These are phyloP conservation scores for Silurus asotus DNA, from an alignment of 2,113 vertebrate species.

Conservation along the genomic window DNA sequence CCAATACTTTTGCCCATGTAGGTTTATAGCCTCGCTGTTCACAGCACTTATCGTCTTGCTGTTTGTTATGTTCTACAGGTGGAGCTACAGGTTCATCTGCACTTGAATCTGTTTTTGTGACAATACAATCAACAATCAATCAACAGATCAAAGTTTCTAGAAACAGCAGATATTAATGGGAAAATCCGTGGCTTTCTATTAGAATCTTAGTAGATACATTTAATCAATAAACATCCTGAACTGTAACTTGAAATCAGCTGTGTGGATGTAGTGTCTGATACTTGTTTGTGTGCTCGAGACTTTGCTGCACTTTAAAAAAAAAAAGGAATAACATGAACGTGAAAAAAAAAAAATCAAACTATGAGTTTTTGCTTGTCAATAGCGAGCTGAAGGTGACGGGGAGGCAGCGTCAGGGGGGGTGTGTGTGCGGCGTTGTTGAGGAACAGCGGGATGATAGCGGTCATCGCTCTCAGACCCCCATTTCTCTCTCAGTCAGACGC, in stretches of 20 bases:
- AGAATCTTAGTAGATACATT: no score
- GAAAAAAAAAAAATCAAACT: slow-evolving; percentile 8
- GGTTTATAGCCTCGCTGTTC: no score
- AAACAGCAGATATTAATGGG: no score
- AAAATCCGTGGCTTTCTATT: no score
- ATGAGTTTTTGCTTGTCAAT: neutral
- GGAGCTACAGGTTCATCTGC: no score
- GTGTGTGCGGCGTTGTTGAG: slow-evolving; percentile 42
- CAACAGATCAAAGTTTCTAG: no score
- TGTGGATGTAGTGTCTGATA: neutral
- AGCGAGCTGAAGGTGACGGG: slow-evolving; percentile 38
- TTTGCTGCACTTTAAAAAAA: neutral
- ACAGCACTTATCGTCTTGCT: no score
- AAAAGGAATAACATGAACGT: neutral
- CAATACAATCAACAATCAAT: no score
- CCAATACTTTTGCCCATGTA: no score
- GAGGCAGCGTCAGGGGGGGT: neutral
- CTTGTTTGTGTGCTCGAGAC: neutral
- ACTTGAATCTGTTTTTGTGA: no score
- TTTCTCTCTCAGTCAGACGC: slow-evolving; percentile 71
- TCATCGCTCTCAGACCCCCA: slow-evolving; percentile 67
- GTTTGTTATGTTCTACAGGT: no score
- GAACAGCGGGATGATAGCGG: slow-evolving; percentile 61
- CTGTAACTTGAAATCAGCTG: neutral
- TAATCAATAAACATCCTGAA: neutral